These are phyloP conservation scores for Dryobota labecula DNA, from an alignment of 2,888 invertebrate genomes.

Conservation along the genomic window DNA sequence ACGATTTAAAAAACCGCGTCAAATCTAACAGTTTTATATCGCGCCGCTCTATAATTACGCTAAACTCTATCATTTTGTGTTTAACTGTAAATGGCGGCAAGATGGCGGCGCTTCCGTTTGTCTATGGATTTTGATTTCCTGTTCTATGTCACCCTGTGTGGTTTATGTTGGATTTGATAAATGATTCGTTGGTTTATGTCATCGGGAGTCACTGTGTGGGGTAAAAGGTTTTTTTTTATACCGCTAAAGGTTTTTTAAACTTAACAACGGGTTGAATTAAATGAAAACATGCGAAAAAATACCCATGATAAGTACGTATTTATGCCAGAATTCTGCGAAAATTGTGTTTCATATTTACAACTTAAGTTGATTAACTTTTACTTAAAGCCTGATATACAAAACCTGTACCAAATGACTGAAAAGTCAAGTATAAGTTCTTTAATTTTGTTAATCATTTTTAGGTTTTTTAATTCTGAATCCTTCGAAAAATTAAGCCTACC, in stretches of 20 bases:
- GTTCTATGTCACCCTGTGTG: slow-evolving; percentile 55
- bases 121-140: slow-evolving; percentile 65
- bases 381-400: too few relatives aligned
- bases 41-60: slow-evolving; percentile 84
- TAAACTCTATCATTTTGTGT: slow-evolving; percentile 77
- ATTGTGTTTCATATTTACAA: too few relatives aligned
- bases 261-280: neutral
- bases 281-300: neutral
- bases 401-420: too few relatives aligned
- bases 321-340: too few relatives aligned
- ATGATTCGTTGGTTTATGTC: slow-evolving; percentile 32
- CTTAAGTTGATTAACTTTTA: too few relatives aligned
- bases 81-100: slow-evolving; percentile 70
- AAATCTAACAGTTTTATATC: slow-evolving; percentile 77
- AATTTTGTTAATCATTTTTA: too few relatives aligned
- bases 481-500: too few relatives aligned
- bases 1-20: slow-evolving; percentile 67
- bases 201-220: slow-evolving; percentile 41
- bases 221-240: slow-evolving; percentile 11
- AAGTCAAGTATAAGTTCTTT: too few relatives aligned
- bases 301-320: too few relatives aligned
- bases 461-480: too few relatives aligned
- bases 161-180: slow-evolving; percentile 58
- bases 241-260: too few relatives aligned
- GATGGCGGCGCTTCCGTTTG: slow-evolving; percentile 72